Evolutionary conservation across 2,888 invertebrate species (phyloP).

Genomic region (Drosophila demipolita): DNA sequence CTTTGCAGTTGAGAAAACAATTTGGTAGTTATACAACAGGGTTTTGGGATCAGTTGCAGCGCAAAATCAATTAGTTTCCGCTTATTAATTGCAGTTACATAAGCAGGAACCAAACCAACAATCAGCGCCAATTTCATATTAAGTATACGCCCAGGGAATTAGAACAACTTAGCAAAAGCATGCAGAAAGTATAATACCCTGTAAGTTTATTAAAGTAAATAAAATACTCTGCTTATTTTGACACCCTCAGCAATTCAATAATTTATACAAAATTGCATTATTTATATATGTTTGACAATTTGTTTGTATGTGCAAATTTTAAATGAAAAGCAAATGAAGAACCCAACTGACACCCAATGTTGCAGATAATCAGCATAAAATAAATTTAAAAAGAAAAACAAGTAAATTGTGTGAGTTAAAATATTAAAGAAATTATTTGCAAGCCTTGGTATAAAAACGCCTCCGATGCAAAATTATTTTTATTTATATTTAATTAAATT

Average conservation of each 20-base stretch:
- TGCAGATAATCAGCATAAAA: no score
- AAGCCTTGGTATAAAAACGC: neutral
- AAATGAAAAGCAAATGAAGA: neutral
- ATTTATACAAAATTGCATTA: neutral
- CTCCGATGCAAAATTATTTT: no score
- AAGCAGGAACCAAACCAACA: conserved; percentile 28
- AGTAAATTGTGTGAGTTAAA: no score
- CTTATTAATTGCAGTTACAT: conserved; percentile 43
- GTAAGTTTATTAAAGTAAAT: neutral
- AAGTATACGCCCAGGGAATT: conserved; percentile 19
- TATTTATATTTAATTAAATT: neutral
- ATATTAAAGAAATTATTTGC: neutral
- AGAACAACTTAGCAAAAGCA: neutral
- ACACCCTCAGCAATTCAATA: neutral
- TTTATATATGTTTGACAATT: neutral
- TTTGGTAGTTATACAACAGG: conserved; percentile 7
- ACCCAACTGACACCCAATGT: no score
- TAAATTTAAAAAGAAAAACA: neutral
- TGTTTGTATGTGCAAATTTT: no score
- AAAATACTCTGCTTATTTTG: neutral
- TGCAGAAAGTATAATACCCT: neutral
- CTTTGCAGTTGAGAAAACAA: conserved; percentile 5
- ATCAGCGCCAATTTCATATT: conserved; percentile 25
- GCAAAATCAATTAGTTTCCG: conserved; percentile 44
- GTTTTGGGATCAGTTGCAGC: conserved; percentile 31